Conservation (phyloP, 2,113 vertebrate genomes). For the Nothocercus nigrocapillus region DNA sequence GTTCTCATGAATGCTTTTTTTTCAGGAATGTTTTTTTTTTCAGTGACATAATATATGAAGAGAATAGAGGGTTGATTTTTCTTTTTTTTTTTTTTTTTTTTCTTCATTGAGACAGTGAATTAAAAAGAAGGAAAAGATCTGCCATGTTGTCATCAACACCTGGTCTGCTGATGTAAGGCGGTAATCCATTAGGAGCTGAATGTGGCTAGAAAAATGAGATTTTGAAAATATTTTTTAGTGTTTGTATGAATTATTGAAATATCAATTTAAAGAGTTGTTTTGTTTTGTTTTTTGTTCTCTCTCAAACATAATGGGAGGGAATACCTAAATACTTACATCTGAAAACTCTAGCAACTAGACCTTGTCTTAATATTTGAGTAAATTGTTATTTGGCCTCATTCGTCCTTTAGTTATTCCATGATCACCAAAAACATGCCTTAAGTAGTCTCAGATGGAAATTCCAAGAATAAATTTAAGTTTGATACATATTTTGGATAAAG, state of each 20-base stretch:
- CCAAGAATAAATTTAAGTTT: not conserved
- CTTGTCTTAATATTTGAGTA: not conserved
- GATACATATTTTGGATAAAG: not conserved
- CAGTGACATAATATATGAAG: not conserved
- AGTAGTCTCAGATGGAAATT: not conserved
- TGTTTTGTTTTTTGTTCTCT: not conserved
- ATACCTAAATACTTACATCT: not conserved
- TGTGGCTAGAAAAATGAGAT: not conserved
- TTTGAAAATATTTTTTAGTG: not conserved
- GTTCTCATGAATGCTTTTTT: not conserved
- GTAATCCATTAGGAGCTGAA: not conserved
- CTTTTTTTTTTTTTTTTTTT: not conserved
- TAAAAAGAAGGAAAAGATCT: not conserved
- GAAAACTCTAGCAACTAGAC: not conserved
- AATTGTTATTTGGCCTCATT: not conserved
- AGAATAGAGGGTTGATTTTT: not conserved
- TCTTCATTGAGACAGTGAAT: not conserved
- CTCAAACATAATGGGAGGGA: not conserved
- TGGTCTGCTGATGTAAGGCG: not conserved
- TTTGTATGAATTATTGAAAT: not conserved
- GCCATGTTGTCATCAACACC: rapidly evolving
- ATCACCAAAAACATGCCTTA: not conserved
- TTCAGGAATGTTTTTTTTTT: not conserved
- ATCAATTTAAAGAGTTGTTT: not conserved
- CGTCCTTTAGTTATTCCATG: not conserved